These are phyloP conservation scores for Xylota sylvarum DNA, from an alignment of 2,888 invertebrate species.

Conservation along the genomic window DNA sequence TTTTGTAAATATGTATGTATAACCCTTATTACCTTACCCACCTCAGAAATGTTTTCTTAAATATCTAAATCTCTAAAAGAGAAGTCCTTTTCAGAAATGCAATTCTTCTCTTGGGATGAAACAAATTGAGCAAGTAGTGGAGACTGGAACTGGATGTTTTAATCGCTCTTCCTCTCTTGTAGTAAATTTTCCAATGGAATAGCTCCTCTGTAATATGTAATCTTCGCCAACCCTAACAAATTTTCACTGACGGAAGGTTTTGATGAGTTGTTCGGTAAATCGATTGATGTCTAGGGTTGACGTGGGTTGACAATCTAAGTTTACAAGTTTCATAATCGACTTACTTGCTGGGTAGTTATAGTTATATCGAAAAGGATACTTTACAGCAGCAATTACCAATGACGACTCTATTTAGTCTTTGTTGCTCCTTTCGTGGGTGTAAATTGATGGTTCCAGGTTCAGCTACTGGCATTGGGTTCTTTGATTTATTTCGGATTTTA, in stretches of 20 bases:
- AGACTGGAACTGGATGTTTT: slow-evolving; percentile 39
- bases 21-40: neutral
- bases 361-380: neutral
- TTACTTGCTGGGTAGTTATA: neutral
- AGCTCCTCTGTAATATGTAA: slow-evolving; percentile 20
- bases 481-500: slow-evolving; percentile 20
- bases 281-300: slow-evolving; percentile 36
- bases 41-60: neutral
- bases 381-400: neutral
- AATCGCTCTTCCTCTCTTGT: neutral
- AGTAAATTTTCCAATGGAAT: slow-evolving; percentile 14
- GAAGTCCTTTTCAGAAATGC: neutral
- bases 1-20: no score
- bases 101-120: neutral
- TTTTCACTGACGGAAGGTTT: slow-evolving; percentile 32
- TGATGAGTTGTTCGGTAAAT: slow-evolving; percentile 17
- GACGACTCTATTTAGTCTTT: neutral
- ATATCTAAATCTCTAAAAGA: neutral
- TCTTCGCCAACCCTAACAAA: slow-evolving; percentile 37
- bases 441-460: slow-evolving; percentile 31
- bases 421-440: neutral
- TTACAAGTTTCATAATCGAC: slow-evolving; percentile 19
- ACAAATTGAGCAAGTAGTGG: neutral
- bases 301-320: slow-evolving; percentile 28
- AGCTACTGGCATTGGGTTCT: slow-evolving; percentile 16